phyloP scores from a whole-genome alignment of 2,113 vertebrate species.

The Cheirogaleus medius region DNA sequence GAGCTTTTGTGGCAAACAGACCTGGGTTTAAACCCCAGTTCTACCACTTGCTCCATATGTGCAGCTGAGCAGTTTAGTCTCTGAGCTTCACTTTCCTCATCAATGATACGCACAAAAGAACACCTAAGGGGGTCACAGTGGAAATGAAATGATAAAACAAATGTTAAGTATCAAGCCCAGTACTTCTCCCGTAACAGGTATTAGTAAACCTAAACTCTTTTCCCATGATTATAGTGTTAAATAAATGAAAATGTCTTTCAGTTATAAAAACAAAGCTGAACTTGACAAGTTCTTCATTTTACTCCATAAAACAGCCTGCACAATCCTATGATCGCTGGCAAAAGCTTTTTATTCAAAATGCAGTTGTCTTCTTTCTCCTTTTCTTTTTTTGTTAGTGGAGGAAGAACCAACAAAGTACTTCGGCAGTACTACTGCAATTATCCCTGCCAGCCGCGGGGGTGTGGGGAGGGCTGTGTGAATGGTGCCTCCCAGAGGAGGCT shows the following conservation, averaged over 20 bases:
- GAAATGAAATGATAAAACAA: not conserved
- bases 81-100: fast-evolving
- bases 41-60: fast-evolving
- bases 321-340: not conserved
- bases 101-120: fast-evolving
- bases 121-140: not conserved
- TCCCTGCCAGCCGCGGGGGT: fast-evolving
- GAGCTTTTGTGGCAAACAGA: fast-evolving
- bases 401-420: fast-evolving
- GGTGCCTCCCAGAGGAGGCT: fast-evolving
- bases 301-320: not conserved
- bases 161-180: fast-evolving
- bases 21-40: not conserved
- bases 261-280: fast-evolving
- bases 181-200: not conserved
- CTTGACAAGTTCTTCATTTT: not conserved
- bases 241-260: fast-evolving
- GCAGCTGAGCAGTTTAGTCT: fast-evolving
- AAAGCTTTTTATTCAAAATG: not conserved
- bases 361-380: too few species aligned
- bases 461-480: too few species aligned
- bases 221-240: fast-evolving
- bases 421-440: fast-evolving
- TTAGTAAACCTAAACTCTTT: fast-evolving
- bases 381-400: not conserved